phyloP scores from a whole-genome alignment of 1,140 invertebrate species.

The Daktulosphaira vitifoliae region DNA sequence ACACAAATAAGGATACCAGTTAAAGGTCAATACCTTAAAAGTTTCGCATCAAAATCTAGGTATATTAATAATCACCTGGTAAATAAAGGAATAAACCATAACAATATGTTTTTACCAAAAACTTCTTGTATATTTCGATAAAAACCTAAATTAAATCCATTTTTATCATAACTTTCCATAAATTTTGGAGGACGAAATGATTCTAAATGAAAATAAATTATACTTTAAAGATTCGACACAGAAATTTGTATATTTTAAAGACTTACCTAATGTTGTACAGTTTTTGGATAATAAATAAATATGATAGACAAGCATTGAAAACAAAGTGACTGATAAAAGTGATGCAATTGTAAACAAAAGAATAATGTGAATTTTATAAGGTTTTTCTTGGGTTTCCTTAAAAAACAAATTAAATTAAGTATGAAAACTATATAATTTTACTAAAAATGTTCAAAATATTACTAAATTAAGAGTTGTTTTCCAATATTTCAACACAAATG shows the following conservation, averaged over 20 bases:
- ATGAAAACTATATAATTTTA: background rate
- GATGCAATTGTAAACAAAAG: conserved; percentile 94
- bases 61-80: conserved; percentile 72
- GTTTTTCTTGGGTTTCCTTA: conserved; percentile 61
- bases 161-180: conserved; percentile 81
- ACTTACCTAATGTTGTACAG: conserved; percentile 83
- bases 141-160: conserved; percentile 87
- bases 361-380: conserved; percentile 84
- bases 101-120: conserved; percentile 74
- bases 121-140: conserved; percentile 90
- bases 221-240: too few species aligned
- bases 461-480: conserved; percentile 48
- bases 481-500: conserved; percentile 93
- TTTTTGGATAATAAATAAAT: conserved; percentile 86
- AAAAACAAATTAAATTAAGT: conserved; percentile 37
- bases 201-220: conserved; percentile 65
- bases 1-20: too few species aligned
- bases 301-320: conserved; percentile 92
- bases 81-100: conserved; percentile 86
- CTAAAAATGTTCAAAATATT: background rate
- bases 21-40: too few species aligned
- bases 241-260: conserved; percentile 40
- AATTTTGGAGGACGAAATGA: conserved; percentile 93
- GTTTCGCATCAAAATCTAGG: too few species aligned
- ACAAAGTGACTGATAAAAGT: conserved; percentile 93